Evolutionary conservation across 2,797 vertebrate species (phyloP), one percentile per base, ranked within the genome.

Genomic region (Luscinia luscinia): DNA sequence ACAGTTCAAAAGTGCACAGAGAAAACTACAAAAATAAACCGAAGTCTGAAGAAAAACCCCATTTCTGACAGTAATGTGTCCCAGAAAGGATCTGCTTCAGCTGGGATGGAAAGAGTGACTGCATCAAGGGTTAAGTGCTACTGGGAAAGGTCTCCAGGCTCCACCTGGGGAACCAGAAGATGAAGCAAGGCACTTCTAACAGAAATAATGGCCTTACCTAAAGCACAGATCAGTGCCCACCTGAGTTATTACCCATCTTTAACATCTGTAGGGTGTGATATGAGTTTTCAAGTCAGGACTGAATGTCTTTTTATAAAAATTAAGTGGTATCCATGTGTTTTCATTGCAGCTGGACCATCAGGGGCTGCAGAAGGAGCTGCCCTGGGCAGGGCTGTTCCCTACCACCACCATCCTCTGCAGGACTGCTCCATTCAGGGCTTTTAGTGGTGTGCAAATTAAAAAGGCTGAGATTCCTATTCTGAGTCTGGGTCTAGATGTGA

Each of bases 11-110:
- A 96, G 80, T 82, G 64, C 68, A 91, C 36, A 28, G 2, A 68
- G 81, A 58, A 78, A 92, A 55, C 11, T 30, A 82, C 80, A 90
- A 82, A 90, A 95, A 93, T 40, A 95, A 87, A 86, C 46, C 54
- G 66, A 62, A 58, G 55, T 4, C 76, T 63, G 66, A 58, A 87
- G 78, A 74, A 81, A 92, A 91, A 69, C 6, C 2, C 2, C 36
- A 52, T 15, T 54, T 67, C 52, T 82, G 84, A 93, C 66, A 70
- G 73, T 9, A 63, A 40, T 0, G 0, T 11, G 67, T 57, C 77
- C 48, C 51, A 90, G 66, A 66, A 77, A 48, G 43, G 6, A 93
- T 32, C 59, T 84, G 21, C 75, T 84, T 69, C 81, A 69, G 30
- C 36, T 70, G 85, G 69, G 72, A 51, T 61, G n/a, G 34, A 63